A percentile compares a stretch with the other conserved stretches of the same genome.
phyloP scores from a whole-genome alignment of 2,888 invertebrate species.

The Yponomeuta evonymella region DNA sequence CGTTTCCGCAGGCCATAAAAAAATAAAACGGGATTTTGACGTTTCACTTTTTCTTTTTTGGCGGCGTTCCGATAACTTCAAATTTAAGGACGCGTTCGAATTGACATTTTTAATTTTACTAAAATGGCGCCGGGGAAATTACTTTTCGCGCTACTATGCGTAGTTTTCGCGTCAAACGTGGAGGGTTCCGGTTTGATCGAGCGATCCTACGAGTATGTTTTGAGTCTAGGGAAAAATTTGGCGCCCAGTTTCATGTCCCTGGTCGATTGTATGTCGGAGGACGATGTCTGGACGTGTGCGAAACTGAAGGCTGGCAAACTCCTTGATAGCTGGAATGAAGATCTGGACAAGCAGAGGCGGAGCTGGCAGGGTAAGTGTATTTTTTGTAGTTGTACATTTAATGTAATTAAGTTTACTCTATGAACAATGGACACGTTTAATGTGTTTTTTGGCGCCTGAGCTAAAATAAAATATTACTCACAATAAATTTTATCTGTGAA shows the following conservation, averaged over 20 bases:
- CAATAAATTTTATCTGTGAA: too few species aligned
- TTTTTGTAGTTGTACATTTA: not conserved
- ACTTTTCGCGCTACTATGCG: constrained; percentile 8
- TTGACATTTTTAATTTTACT: constrained; percentile 20
- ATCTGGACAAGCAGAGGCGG: constrained; percentile 50
- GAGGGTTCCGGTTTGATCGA: constrained; percentile 56
- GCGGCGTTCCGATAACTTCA: not conserved
- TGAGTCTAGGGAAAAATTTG: constrained; percentile 55
- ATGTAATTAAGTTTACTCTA: too few species aligned
- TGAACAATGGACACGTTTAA: too few species aligned
- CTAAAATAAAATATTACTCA: too few species aligned
- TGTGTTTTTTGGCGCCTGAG: too few species aligned
- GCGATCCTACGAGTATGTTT: constrained; percentile 56
- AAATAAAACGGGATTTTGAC: constrained; percentile 23
- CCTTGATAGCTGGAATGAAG: constrained; percentile 57
- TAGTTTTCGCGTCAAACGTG: constrained; percentile 32
- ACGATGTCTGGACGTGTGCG: constrained; percentile 73
- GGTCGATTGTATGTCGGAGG: constrained; percentile 68
- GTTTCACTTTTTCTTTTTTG: constrained; percentile 14
- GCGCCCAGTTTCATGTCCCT: constrained; percentile 73
- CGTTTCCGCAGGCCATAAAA: constrained; percentile 24
- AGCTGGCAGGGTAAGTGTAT: constrained; percentile 56
- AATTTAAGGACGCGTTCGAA: constrained; percentile 21
- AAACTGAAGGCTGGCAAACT: constrained; percentile 71
- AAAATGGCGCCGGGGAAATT: constrained; percentile 44